Conservation (phyloP, 2,113 vertebrate species). For the Scatophagus argus region DNA sequence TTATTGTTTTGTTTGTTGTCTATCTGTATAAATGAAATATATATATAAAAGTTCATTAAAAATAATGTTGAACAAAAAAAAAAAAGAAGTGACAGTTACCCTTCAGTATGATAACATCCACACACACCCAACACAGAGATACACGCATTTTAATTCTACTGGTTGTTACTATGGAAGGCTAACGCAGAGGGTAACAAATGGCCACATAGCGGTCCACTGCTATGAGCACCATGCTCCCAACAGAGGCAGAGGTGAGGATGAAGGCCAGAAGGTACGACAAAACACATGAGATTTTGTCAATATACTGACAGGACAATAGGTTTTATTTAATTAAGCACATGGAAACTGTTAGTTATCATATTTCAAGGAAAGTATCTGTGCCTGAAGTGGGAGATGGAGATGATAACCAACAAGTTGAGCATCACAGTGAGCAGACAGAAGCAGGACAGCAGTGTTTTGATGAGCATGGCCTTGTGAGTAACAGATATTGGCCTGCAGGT, state of each 20-base stretch:
- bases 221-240: conserved; percentile 25
- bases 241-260: conserved; percentile 21
- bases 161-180: conserved; percentile 21
- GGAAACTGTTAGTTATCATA: neutral
- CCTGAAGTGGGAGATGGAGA: conserved; percentile 72
- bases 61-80: too few species aligned
- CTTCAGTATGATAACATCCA: neutral
- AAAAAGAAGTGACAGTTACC: neutral
- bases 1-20: too few species aligned
- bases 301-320: neutral
- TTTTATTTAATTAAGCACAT: neutral
- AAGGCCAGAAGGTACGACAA: rapidly evolving
- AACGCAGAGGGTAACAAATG: conserved; percentile 29
- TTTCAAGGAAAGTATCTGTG: neutral
- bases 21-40: too few species aligned
- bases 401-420: conserved; percentile 70
- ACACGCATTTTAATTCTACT: conserved; percentile 29
- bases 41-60: too few species aligned
- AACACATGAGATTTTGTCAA: neutral
- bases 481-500: neutral
- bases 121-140: conserved; percentile 18
- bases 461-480: neutral
- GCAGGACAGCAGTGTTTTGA: conserved; percentile 64
- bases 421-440: conserved; percentile 74
- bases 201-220: conserved; percentile 28